Base-by-base conservation (phyloP, 1,140 invertebrate species). In the Dinoponera quadriceps region DNA sequence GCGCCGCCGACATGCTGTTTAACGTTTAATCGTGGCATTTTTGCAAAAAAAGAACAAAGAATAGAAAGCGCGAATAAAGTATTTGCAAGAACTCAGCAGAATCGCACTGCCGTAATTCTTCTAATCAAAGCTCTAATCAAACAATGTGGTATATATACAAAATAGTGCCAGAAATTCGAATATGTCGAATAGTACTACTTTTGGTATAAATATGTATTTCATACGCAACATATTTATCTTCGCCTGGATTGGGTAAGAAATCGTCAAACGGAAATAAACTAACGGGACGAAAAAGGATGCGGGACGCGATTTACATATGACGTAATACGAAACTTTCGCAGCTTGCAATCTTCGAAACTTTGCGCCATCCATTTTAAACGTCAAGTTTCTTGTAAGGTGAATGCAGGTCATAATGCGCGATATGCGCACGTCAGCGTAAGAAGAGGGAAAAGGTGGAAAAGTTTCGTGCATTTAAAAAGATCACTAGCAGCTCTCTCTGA, bases 321-420 rank as follows among this genome's bases (percentile, higher is more conserved):
- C 51, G 51, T 69, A 80, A 80, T 18, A 25, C 14, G 18, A 80
- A 80, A 78, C 49, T 78, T 71, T 71, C 65, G 44, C 14, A 57
- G 25, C 27, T 48, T 80, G 33, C 69, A 57, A 57, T 80, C 75
- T 71, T 80, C 25, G 65, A 71, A 71, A 80, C 51, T 80, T 57
- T 29, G 22, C 9, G 65, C 51, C 65, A 69, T 69, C 33, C 33
- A 78, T 57, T 69, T 78, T 44, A 57, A 55, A 68, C 22, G 18
- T 69, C 65, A 57, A 80, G 51, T 71, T 57, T 69, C 75, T 57
- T 80, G 38, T 33, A 13, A 13, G 44, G 33, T 69, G 55, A 78
- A 78, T 69, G 51, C 63, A 69, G 22, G 22, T 57, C 75, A 22
- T n/a, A 20, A 78, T 69, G 29, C 48, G 14, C 75, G 63, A 80